Percentiles rank a stretch among this genome's conserved stretches.
Conservation (phyloP, 2,888 invertebrate genomes). For the Lithophane semibrunnea region DNA sequence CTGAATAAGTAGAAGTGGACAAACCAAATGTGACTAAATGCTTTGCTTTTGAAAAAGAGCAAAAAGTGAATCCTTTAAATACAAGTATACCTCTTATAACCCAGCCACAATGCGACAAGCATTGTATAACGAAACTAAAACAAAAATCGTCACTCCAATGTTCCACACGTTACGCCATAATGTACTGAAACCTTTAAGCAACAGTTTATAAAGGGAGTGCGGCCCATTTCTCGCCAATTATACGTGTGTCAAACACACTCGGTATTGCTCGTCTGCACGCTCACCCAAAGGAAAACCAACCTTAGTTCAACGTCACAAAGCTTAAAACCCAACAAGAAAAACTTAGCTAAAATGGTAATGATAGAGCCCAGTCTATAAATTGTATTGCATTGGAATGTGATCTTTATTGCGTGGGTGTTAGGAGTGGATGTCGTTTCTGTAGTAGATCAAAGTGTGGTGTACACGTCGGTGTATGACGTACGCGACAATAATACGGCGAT, state of each 20-base stretch:
- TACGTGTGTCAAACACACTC: slow-evolving; percentile 86
- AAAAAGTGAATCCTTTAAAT: background rate
- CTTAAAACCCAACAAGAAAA: slow-evolving; percentile 47
- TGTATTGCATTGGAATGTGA: slow-evolving; percentile 69
- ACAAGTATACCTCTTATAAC: slow-evolving; percentile 1
- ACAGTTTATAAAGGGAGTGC: slow-evolving; percentile 80
- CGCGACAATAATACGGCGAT: slow-evolving; percentile 84
- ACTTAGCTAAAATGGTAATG: slow-evolving; percentile 72
- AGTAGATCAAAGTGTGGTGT: slow-evolving; percentile 83
- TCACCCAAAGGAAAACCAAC: slow-evolving; percentile 56
- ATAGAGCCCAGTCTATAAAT: slow-evolving; percentile 73
- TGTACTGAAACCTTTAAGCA: slow-evolving; percentile 70
- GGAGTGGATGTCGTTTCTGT: slow-evolving; percentile 69
- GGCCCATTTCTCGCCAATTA: slow-evolving; percentile 89
- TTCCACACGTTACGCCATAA: slow-evolving; percentile 63
- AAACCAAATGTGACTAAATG: background rate
- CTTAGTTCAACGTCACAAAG: slow-evolving; percentile 62
- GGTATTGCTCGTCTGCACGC: slow-evolving; percentile 63
- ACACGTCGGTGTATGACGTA: slow-evolving; percentile 82
- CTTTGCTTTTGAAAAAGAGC: background rate
- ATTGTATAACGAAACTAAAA: slow-evolving; percentile 53
- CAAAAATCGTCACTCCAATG: slow-evolving; percentile 49
- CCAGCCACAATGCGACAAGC: slow-evolving; percentile 43
- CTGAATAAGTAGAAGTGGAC: background rate
- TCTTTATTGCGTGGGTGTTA: slow-evolving; percentile 69